phyloP scores from a whole-genome alignment of 2,113 vertebrate species.

The Puma concolor region DNA sequence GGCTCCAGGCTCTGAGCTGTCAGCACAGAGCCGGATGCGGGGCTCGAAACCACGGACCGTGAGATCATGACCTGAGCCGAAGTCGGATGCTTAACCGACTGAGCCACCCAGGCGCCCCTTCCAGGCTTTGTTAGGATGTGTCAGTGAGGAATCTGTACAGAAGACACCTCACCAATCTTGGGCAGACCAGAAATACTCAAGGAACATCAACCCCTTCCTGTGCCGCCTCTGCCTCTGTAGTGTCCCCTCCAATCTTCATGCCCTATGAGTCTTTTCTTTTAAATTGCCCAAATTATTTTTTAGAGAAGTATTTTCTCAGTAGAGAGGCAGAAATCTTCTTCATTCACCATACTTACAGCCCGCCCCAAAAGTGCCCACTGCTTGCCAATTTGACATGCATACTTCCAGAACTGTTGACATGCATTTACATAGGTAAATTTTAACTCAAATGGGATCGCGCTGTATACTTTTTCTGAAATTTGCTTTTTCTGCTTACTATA shows the following conservation, averaged over 20 bases:
- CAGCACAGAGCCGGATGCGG: no score
- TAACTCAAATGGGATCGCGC: background rate
- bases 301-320: background rate
- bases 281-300: background rate
- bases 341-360: background rate
- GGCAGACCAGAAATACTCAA: background rate
- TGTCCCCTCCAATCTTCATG: background rate
- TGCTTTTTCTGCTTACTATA: background rate
- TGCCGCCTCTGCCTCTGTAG: accelerated
- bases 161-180: background rate
- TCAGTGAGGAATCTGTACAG: background rate
- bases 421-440: background rate
- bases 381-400: background rate
- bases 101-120: background rate
- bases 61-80: no score
- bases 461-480: background rate
- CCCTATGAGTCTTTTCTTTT: background rate
- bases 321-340: background rate
- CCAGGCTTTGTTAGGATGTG: background rate
- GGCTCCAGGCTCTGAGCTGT: no score
- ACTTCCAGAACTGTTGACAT: background rate
- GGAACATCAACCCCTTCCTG: background rate
- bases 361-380: background rate
- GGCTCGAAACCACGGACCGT: no score
- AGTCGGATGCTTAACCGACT: no score